Base-by-base conservation (phyloP, 2,888 invertebrate genomes). In the Troides aeacus region DNA sequence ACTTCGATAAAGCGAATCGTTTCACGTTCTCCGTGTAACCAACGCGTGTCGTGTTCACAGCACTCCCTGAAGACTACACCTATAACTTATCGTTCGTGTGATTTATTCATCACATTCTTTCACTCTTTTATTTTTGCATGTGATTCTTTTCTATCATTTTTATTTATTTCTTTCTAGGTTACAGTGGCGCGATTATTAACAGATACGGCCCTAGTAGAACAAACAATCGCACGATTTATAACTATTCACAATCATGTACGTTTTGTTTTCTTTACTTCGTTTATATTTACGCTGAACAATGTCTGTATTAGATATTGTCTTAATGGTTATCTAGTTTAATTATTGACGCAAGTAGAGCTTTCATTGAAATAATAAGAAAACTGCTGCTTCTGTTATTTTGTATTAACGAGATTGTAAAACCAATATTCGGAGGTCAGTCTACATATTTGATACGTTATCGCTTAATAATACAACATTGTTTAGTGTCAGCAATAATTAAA, bases 191-290 rank as follows among this genome's bases (percentile, higher is more conserved):
- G 78, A 82, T 78, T 84, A 83, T 90, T 89, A 90, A 88, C 90
- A 86, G 84, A 80, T 84, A 89, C 83, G 86, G 87, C 85, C 87
- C 88, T 77, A 78, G 81, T 88, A 92, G 83, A 88, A 78, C 85
- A 78, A 88, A 83, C 85, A 87, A 84, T 82, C 79, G 83, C 80
- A 80, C 83, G 75, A 80, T 84, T 77, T 82, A 84, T 78, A 85
- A 80, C 79, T 83, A 83, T 80, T 86, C 87, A 74, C 84, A 82
- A 78, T 91, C 91, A 89, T 90, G 91, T 92, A 92, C 79, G 91
- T 92, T 82, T 72, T 64, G 58, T 60, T 61, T 66, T 53, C 59
- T 60, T 59, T 58, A 30, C 57, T 72, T 69, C 42, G 58, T 67
- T 67, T 18, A 46, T 10, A 10, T 10, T 15, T 5, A 36, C 23